A percentile compares a stretch with the other conserved stretches of the same genome.
These are phyloP conservation scores for Nephrocerus scutellatus DNA, from an alignment of 2,888 invertebrate species.

Conservation along the genomic window DNA sequence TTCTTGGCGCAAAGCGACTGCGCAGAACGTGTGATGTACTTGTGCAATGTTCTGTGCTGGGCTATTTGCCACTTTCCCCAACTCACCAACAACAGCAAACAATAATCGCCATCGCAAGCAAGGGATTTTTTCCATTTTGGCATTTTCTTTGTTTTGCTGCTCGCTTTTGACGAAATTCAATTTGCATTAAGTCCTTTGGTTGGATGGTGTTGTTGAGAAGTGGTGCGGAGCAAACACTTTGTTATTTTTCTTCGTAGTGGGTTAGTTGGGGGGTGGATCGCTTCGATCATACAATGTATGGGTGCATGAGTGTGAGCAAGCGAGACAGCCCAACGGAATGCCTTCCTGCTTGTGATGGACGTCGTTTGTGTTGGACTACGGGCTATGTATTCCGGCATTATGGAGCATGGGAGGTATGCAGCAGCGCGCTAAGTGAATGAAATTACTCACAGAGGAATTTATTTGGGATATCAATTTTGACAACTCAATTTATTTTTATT, in stretches of 20 bases:
- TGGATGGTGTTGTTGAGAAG: constrained; percentile 3
- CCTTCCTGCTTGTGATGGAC: background rate
- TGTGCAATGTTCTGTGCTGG: no score
- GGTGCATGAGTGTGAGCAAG: constrained; percentile 13
- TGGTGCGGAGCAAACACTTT: background rate
- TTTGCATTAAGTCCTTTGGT: constrained; percentile 29
- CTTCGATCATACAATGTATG: background rate
- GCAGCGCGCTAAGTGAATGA: constrained; percentile 31
- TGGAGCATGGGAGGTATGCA: constrained; percentile 14
- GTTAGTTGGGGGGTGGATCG: constrained; percentile 1
- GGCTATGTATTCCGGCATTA: constrained; percentile 1
- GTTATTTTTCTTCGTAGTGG: background rate
- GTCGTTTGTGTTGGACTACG: constrained; percentile 6
- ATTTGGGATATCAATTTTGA: constrained; percentile 48
- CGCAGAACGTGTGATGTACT: no score
- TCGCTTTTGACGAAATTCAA: constrained; percentile 44
- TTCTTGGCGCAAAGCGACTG: constrained; percentile 7
- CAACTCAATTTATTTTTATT: constrained; percentile 49
- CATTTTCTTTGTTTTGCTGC: constrained; percentile 33
- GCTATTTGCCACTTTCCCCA: no score
- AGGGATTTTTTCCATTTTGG: constrained; percentile 43
- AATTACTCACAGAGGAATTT: constrained; percentile 48
- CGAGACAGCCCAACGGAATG: no score
- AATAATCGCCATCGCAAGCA: constrained; percentile 24
- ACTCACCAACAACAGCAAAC: constrained; percentile 19